These are phyloP conservation scores for Aphidius gifuensis DNA, from an alignment of 1,140 invertebrate genomes.

Conservation along the genomic window DNA sequence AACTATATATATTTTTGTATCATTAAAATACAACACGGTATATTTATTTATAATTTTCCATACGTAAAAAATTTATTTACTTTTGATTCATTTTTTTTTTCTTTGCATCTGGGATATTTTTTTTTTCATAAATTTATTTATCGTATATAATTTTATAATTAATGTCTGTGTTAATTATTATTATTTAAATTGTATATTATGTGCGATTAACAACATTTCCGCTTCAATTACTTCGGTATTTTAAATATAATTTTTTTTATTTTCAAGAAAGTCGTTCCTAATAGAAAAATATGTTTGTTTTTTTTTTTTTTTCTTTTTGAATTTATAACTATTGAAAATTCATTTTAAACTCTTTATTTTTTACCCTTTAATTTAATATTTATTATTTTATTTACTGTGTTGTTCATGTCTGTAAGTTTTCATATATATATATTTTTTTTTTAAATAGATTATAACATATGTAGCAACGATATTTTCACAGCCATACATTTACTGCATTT, in stretches of 20 bases:
- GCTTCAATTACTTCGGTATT: slow-evolving; percentile 1
- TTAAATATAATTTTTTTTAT: slow-evolving; percentile 1
- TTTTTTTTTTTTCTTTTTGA: neutral
- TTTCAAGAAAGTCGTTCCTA: slow-evolving; percentile 18
- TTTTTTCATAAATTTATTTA: neutral
- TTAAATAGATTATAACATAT: slow-evolving; percentile 22
- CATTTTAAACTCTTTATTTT: neutral
- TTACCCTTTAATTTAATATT: neutral
- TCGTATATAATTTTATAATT: too few species aligned
- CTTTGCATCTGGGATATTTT: neutral
- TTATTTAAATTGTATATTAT: neutral
- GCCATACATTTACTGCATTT: slow-evolving; percentile 28
- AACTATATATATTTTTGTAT: too few species aligned
- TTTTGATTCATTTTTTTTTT: too few species aligned
- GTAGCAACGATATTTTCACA: slow-evolving; percentile 29
- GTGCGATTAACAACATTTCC: slow-evolving; percentile 9
- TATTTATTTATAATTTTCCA: too few species aligned
- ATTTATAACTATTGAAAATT: neutral
- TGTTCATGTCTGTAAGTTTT: slow-evolving; percentile 4
- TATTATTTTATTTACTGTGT: slow-evolving; percentile 12
- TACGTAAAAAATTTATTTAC: too few species aligned
- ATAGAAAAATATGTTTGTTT: slow-evolving; percentile 27
- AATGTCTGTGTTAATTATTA: neutral
- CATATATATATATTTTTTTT: slow-evolving; percentile 18
- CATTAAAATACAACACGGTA: too few species aligned